Evolutionary conservation across 2,888 invertebrate genomes (phyloP).

Genomic region (Caenorhabditis sp.): DNA sequence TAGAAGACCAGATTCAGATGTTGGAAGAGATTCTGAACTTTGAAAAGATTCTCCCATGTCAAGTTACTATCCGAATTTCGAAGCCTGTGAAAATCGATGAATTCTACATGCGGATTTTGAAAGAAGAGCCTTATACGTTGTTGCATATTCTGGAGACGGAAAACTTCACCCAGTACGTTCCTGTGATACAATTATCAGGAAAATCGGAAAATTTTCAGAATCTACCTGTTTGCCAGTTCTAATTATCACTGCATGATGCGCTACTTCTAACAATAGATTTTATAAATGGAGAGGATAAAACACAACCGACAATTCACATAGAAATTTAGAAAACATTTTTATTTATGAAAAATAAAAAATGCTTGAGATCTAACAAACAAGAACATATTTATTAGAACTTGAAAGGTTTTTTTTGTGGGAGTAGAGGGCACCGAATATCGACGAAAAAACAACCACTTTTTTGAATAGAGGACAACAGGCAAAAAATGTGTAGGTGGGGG

Average conservation of each 20-base stretch:
- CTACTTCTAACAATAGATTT: background rate
- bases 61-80: background rate
- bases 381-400: slow-evolving; percentile 9
- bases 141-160: background rate
- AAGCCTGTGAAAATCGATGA: background rate
- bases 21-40: background rate
- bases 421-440: slow-evolving; percentile 1
- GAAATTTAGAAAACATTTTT: slow-evolving; percentile 8
- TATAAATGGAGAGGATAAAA: background rate
- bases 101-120: background rate
- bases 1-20: background rate
- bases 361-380: slow-evolving; percentile 11
- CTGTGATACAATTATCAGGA: background rate
- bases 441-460: background rate
- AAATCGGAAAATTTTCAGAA: background rate
- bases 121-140: background rate
- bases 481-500: background rate
- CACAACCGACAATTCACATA: background rate
- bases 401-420: background rate
- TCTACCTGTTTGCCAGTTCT: background rate
- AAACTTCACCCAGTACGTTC: background rate
- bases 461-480: background rate
- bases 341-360: slow-evolving; percentile 2
- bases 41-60: background rate
- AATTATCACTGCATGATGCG: slow-evolving; percentile 2